A percentile compares a stretch with the other conserved stretches of the same genome.
These are phyloP conservation scores for Philaethria dido DNA, from an alignment of 2,888 invertebrate genomes.

Conservation along the genomic window DNA sequence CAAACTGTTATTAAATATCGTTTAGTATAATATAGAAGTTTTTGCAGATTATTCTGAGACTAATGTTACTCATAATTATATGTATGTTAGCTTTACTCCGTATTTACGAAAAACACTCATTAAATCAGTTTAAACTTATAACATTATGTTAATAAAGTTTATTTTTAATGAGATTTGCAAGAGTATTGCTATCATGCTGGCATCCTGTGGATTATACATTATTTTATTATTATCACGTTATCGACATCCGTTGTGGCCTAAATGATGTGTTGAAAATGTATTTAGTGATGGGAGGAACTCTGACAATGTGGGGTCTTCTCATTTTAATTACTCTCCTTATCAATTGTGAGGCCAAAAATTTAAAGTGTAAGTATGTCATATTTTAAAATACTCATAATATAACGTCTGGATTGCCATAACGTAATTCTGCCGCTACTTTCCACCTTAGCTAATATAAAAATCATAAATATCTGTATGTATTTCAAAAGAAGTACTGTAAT, in stretches of 20 bases:
- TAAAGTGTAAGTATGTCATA: neutral
- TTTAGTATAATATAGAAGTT: slow-evolving; percentile 9
- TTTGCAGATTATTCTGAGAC: neutral
- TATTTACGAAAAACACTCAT: slow-evolving; percentile 3
- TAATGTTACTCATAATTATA: neutral
- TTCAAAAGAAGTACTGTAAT: neutral
- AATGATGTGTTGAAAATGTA: slow-evolving; percentile 33
- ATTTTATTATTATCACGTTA: slow-evolving; percentile 44
- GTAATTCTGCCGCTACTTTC: too few species aligned
- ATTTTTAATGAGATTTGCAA: slow-evolving; percentile 17
- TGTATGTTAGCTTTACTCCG: neutral
- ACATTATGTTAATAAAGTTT: neutral
- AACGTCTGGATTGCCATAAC: too few species aligned
- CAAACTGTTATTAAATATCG: slow-evolving; percentile 12
- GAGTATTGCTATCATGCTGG: slow-evolving; percentile 53
- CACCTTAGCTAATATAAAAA: neutral
- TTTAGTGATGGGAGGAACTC: slow-evolving; percentile 19
- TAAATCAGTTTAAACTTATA: neutral
- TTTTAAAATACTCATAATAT: too few species aligned
- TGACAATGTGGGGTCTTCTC: slow-evolving; percentile 54
- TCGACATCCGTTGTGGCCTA: slow-evolving; percentile 52
- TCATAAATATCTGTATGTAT: neutral
- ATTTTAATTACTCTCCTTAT: slow-evolving; percentile 48
- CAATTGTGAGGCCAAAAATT: slow-evolving; percentile 48
- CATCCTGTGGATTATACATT: slow-evolving; percentile 67